These are phyloP conservation scores for Syrmaticus mikado DNA, from an alignment of 2,113 vertebrate genomes.

Conservation along the genomic window DNA sequence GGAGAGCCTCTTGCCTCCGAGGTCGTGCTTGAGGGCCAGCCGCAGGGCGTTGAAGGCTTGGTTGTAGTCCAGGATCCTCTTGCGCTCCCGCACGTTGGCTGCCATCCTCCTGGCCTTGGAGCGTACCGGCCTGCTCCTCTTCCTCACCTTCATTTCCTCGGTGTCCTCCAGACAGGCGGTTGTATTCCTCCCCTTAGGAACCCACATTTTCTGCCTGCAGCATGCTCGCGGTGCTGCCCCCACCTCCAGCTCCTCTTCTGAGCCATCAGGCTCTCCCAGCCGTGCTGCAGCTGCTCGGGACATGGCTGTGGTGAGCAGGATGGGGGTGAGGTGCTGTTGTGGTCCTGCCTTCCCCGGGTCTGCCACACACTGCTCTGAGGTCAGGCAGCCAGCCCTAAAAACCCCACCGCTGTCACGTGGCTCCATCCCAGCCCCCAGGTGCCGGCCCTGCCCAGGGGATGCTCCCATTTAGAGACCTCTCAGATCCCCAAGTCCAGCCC, in stretches of 20 bases:
- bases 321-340: not conserved
- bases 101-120: constrained; percentile 93
- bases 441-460: not conserved
- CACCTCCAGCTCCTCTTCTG: constrained; percentile 78
- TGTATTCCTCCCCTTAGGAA: constrained; percentile 60
- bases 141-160: constrained; percentile 74
- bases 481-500: too few species aligned
- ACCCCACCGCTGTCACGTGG: constrained; percentile 72
- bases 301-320: not conserved
- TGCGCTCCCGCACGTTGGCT: constrained; percentile 93
- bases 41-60: constrained; percentile 95
- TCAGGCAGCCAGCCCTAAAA: constrained; percentile 14
- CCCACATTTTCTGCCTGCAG: constrained; percentile 1
- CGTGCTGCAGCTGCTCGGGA: constrained; percentile 19
- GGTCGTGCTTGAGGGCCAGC: constrained; percentile 88
- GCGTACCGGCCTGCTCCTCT: constrained; percentile 84
- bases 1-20: constrained; percentile 92
- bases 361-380: constrained; percentile 56
- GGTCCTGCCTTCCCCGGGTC: not conserved
- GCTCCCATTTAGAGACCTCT: not conserved
- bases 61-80: constrained; percentile 97
- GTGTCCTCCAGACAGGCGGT: constrained; percentile 33
- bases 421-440: not conserved
- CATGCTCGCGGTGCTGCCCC: not conserved
- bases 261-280: constrained; percentile 72